Conservation (phyloP, 2,797 vertebrate species). For the Liasis olivaceus region DNA sequence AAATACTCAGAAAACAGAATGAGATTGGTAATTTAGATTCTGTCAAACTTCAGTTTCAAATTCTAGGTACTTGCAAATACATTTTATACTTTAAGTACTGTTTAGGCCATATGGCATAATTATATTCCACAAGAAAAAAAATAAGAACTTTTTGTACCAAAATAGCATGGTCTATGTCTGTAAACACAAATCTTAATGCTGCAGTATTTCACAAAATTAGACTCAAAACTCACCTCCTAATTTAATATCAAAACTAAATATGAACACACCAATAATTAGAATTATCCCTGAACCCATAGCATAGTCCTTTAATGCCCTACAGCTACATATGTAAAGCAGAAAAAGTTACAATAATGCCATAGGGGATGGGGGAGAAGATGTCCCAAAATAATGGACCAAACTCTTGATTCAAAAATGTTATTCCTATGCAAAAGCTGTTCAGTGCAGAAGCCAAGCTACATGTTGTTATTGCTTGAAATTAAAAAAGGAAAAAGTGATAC, state of each 20-base stretch:
- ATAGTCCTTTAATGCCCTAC: not conserved
- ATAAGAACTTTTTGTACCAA: not conserved
- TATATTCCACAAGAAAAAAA: not conserved
- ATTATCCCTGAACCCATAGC: not conserved
- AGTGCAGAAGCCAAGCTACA: not conserved
- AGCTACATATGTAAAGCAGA: not conserved
- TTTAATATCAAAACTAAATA: not conserved
- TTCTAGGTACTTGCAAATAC: not conserved
- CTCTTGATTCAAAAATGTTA: not conserved
- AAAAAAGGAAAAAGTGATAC: conserved; percentile 42
- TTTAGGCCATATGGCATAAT: not conserved
- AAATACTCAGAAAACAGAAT: not conserved
- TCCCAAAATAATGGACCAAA: not conserved
- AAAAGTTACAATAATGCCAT: not conserved
- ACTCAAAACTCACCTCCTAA: not conserved
- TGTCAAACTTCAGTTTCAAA: not conserved
- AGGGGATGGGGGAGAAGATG: not conserved
- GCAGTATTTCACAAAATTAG: not conserved
- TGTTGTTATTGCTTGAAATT: conserved; percentile 41
- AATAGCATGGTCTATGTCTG: not conserved
- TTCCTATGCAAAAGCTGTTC: not conserved
- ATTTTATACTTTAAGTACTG: not conserved
- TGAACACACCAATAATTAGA: not conserved
- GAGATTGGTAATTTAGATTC: not conserved
- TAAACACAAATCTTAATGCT: not conserved